Evolutionary conservation across 1,140 invertebrate genomes (phyloP), one percentile per base, ranked within the genome.

Genomic region (Papilio polytes): DNA sequence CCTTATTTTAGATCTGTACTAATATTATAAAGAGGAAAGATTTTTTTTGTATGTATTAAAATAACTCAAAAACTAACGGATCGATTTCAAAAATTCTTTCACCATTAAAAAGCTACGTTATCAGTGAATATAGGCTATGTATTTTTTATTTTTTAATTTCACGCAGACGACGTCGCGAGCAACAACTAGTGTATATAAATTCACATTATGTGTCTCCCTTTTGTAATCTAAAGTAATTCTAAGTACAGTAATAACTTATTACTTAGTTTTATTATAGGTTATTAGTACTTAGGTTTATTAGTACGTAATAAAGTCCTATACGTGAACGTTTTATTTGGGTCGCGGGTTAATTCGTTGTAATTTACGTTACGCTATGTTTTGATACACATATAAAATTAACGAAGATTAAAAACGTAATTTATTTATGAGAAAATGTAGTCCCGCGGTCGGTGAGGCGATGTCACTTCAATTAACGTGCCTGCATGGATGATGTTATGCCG

Each of bases 391-490:
- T 78, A 78, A 59, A 78, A 56, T 56, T 78, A 78, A 78, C 53
- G 53, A 59, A 78, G 76, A 78, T 78, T 77, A 79, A 76, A 83
- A 74, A 83, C 79, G 80, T 80, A 80, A 80, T 82, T 87, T 83
- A 88, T 85, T 82, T 86, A 85, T 85, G 85, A 87, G 87, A 86
- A 87, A 87, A 82, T 83, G 82, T 63, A 66, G 82, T 22, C 73
- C 82, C 78, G 83, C 83, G 81, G 84, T 82, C 76, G 53, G 26
- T 59, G 76, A 78, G 76, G 84, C 82, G 44, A 76, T 83, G 83
- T 84, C 85, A 86, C 82, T 88, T 84, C 88, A 87, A 89, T 89
- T 88, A 89, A 89, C 84, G 84, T 82, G 81, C 74, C 80, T 46
- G 56, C 78, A 78, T 59, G 83, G 84, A 85, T n/a, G 74, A 74